Percentiles rank a stretch among this genome's conserved stretches.
Evolutionary conservation across 2,888 invertebrate species (phyloP).

Genomic region (Napeogenes sylphis): DNA sequence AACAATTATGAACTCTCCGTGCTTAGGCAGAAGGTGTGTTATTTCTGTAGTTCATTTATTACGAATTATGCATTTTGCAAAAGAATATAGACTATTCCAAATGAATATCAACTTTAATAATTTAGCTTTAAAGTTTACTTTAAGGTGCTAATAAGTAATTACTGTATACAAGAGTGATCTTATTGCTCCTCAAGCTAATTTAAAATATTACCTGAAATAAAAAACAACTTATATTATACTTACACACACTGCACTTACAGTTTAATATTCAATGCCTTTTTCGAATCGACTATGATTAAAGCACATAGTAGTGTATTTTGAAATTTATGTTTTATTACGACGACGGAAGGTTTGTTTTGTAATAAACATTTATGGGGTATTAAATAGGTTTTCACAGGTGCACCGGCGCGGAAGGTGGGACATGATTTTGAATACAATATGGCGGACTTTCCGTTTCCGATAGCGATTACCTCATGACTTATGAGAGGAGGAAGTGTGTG

Average conservation of each 20-base stretch:
- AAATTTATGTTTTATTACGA: conserved; percentile 23
- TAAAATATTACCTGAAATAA: conserved; percentile 60
- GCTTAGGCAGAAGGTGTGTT: no score
- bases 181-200: conserved; percentile 61
- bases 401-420: conserved; percentile 71
- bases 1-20: no score
- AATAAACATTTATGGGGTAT: conserved; percentile 27
- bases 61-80: conserved; percentile 11
- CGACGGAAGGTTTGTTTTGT: conserved; percentile 27
- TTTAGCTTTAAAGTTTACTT: conserved; percentile 36
- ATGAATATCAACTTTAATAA: conserved; percentile 19
- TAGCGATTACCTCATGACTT: conserved; percentile 61
- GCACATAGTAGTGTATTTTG: conserved; percentile 24
- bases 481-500: conserved; percentile 41
- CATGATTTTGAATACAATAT: conserved; percentile 72
- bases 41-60: background rate
- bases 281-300: conserved; percentile 24
- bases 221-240: conserved; percentile 31
- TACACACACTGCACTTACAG: conserved; percentile 33
- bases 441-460: conserved; percentile 72
- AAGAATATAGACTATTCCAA: conserved; percentile 7
- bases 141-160: conserved; percentile 25
- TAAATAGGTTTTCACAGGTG: conserved; percentile 55
- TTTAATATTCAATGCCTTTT: conserved; percentile 30
- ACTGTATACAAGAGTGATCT: conserved; percentile 54